A percentile compares a stretch with the other conserved stretches of the same genome.
Conservation (phyloP, 2,888 invertebrate species). For the Plusia festucae region DNA sequence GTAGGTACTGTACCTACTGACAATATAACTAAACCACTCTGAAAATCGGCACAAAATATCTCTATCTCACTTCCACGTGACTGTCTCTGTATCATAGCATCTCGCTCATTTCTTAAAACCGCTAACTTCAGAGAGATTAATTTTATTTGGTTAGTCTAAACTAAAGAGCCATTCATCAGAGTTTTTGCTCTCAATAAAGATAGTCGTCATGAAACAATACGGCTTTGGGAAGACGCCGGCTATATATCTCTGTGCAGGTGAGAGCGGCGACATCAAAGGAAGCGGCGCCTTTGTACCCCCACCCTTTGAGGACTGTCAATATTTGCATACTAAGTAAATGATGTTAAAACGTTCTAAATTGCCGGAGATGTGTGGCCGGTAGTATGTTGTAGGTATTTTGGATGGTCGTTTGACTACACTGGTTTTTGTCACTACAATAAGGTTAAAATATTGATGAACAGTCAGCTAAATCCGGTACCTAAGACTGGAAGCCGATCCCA, state of each 20-base stretch:
- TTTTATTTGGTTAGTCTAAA: not conserved
- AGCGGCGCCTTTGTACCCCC: slow-evolving; percentile 73
- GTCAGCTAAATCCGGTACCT: too few relatives aligned
- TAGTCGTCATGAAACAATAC: slow-evolving; percentile 53
- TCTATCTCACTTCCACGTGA: not conserved
- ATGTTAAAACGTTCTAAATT: slow-evolving; percentile 60
- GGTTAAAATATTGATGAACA: too few relatives aligned
- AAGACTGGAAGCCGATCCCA: too few relatives aligned
- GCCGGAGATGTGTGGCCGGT: slow-evolving; percentile 58
- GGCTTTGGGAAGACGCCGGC: slow-evolving; percentile 37
- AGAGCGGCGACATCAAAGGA: slow-evolving; percentile 76
- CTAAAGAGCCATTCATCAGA: slow-evolving; percentile 55
- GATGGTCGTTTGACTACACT: slow-evolving; percentile 12
- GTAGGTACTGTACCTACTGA: not conserved
- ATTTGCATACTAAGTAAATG: slow-evolving; percentile 79
- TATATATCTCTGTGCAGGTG: slow-evolving; percentile 70
- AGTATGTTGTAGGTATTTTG: slow-evolving; percentile 13
- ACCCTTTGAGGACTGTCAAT: slow-evolving; percentile 65
- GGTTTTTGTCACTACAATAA: not conserved
- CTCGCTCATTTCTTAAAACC: not conserved
- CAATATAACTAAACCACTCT: not conserved
- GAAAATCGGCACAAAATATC: too few relatives aligned
- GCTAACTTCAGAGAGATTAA: not conserved
- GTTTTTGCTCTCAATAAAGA: slow-evolving; percentile 58
- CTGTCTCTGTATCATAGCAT: not conserved